Percentiles rank a stretch among this genome's conserved stretches.
phyloP scores from a whole-genome alignment of 2,797 vertebrate genomes.

The Streptopelia turtur region DNA sequence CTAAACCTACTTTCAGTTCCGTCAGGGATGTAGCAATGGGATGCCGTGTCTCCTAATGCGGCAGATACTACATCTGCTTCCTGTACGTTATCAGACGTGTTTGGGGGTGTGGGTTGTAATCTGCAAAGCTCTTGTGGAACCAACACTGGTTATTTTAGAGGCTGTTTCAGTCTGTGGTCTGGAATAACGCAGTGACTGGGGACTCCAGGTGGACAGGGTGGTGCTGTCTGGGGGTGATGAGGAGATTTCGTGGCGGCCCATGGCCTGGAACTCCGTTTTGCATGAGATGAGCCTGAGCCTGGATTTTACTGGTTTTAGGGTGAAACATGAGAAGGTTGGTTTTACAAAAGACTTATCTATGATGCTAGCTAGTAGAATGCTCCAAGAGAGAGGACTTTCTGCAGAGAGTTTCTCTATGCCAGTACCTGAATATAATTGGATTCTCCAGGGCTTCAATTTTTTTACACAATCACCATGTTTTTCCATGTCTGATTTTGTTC shows the following conservation, averaged over 20 bases:
- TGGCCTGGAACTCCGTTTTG: not conserved
- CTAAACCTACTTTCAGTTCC: not conserved
- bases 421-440: not conserved
- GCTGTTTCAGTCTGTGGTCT: not conserved
- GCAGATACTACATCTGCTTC: constrained; percentile 22
- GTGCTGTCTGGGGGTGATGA: not conserved
- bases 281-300: not conserved
- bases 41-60: not conserved
- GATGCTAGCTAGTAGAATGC: not conserved
- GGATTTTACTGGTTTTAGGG: not conserved
- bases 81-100: not conserved
- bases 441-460: not conserved
- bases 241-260: constrained; percentile 16
- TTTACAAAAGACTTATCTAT: not conserved
- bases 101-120: constrained; percentile 22
- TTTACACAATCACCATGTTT: not conserved
- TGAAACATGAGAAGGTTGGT: not conserved
- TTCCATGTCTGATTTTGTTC: not conserved
- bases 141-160: not conserved
- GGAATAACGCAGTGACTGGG: not conserved
- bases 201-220: not conserved
- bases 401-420: not conserved
- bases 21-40: not conserved
- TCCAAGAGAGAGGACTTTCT: not conserved
- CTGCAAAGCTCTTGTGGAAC: constrained; percentile 4